These are phyloP conservation scores for Prionace glauca DNA, from an alignment of 2,797 vertebrate genomes.

Conservation along the genomic window DNA sequence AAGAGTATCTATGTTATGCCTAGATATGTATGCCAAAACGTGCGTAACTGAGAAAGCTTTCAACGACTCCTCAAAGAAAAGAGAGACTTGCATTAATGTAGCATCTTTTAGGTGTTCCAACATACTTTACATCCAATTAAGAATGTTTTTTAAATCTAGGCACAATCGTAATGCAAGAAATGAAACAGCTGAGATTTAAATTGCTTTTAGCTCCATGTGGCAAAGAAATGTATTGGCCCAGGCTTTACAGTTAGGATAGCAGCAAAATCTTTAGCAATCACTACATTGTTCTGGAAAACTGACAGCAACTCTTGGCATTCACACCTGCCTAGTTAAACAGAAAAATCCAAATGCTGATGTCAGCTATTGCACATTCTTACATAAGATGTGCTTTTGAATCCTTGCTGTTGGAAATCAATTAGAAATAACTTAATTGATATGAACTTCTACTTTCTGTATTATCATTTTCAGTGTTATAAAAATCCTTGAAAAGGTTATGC, in stretches of 20 bases:
- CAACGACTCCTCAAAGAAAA: background rate
- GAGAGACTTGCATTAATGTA: background rate
- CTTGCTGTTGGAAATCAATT: background rate
- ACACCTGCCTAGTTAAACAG: background rate
- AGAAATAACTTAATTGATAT: background rate
- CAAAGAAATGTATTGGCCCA: background rate
- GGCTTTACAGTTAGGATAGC: background rate
- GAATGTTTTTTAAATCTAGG: background rate
- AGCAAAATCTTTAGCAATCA: background rate
- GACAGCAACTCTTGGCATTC: background rate
- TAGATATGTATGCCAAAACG: background rate
- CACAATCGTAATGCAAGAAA: background rate
- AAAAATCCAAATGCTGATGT: background rate
- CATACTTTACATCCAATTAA: background rate
- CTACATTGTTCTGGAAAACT: background rate
- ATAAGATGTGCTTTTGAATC: background rate
- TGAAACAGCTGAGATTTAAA: background rate
- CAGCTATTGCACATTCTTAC: background rate
- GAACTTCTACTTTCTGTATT: background rate
- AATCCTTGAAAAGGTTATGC: background rate
- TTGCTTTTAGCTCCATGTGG: background rate
- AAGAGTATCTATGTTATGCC: background rate
- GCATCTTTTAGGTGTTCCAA: background rate
- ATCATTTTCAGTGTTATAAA: background rate
- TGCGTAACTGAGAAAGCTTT: background rate